Evolutionary conservation across 2,888 invertebrate genomes (phyloP).

Genomic region (Drosophila rellima): DNA sequence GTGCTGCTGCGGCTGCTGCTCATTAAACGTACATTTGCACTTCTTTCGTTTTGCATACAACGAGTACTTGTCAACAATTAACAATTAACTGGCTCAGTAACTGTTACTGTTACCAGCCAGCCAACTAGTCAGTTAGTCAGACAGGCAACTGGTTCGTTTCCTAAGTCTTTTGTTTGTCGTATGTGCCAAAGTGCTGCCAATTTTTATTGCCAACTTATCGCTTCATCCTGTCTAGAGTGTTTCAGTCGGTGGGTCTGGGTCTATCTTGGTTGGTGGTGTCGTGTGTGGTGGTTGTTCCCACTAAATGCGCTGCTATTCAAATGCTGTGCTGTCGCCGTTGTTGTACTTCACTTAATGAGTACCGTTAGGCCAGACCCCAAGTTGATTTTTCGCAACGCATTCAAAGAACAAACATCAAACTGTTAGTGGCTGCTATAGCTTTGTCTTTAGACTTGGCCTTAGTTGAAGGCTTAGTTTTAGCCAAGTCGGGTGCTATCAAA

Average conservation of each 20-base stretch:
- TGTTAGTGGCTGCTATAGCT: constrained; percentile 39
- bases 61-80: constrained; percentile 75
- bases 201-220: constrained; percentile 80
- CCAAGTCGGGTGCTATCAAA: constrained; percentile 61
- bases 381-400: constrained; percentile 73
- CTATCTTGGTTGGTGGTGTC: constrained; percentile 32
- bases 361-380: constrained; percentile 67
- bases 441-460: constrained; percentile 21
- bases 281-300: constrained; percentile 64
- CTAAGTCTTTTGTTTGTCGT: constrained; percentile 67
- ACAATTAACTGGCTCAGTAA: constrained; percentile 73
- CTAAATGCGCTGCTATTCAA: constrained; percentile 58
- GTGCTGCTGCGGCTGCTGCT: constrained; percentile 38
- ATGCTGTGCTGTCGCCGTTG: constrained; percentile 35
- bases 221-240: constrained; percentile 61
- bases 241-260: constrained; percentile 11
- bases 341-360: constrained; percentile 77
- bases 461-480: constrained; percentile 29
- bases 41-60: constrained; percentile 63
- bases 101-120: constrained; percentile 22
- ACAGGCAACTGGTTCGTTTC: constrained; percentile 58
- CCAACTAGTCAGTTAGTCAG: neutral
- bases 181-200: constrained; percentile 79
- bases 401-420: constrained; percentile 74
- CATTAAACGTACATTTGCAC: constrained; percentile 76